Percentiles rank a stretch among this genome's conserved stretches.
Conservation (phyloP, 2,113 vertebrate genomes). For the Choloepus hoffmanni region DNA sequence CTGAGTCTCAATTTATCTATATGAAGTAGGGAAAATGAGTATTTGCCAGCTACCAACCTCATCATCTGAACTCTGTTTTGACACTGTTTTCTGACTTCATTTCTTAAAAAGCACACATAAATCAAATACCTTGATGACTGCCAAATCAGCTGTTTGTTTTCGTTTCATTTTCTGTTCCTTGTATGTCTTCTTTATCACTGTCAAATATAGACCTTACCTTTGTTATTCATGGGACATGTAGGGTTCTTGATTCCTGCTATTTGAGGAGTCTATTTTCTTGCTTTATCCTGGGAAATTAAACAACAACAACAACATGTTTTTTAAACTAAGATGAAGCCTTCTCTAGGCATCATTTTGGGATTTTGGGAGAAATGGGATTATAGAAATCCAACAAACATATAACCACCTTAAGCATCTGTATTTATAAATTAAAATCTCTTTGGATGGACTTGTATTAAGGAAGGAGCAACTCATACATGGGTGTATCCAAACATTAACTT, state of each 20-base stretch:
- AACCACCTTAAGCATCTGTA: neutral
- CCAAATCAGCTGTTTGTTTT: neutral
- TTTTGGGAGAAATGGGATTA: neutral
- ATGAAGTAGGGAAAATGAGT: neutral
- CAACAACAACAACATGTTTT: neutral
- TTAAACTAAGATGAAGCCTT: neutral
- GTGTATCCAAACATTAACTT: neutral
- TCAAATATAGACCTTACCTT: neutral
- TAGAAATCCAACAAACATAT: neutral
- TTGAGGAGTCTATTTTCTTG: neutral
- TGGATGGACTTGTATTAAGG: neutral
- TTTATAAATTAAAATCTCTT: conserved; percentile 25
- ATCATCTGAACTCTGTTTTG: neutral
- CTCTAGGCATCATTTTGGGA: neutral
- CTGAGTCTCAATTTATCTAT: neutral
- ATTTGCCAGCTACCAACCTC: neutral
- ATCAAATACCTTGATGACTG: neutral
- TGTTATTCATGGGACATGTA: neutral
- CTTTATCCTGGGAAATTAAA: neutral
- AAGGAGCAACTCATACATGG: neutral
- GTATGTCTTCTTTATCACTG: neutral
- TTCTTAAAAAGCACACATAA: neutral
- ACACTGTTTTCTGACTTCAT: neutral
- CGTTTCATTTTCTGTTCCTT: neutral
- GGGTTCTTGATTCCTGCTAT: neutral